These are phyloP conservation scores for Gallinago jamesoni DNA, from an alignment of 2,113 vertebrate species.

Conservation along the genomic window DNA sequence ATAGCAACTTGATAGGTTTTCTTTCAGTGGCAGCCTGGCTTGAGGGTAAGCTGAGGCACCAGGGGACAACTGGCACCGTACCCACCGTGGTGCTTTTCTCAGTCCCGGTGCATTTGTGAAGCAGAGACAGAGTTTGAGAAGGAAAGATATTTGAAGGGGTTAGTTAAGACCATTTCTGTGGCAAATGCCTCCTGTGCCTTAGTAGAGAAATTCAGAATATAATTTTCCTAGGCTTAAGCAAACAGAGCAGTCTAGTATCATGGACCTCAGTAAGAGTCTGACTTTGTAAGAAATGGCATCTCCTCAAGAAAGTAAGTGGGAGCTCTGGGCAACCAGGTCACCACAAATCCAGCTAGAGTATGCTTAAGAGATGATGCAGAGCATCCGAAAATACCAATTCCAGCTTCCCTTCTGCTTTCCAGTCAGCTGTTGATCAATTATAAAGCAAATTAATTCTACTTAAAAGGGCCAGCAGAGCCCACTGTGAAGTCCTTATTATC, in stretches of 20 bases:
- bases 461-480: background rate
- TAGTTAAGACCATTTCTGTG: background rate
- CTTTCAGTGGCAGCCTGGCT: background rate
- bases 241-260: background rate
- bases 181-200: rapidly evolving
- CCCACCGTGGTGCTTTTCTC: background rate
- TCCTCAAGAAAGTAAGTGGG: background rate
- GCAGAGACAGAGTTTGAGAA: background rate
- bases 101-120: rapidly evolving
- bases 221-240: background rate
- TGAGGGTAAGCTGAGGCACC: background rate
- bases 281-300: background rate
- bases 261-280: background rate
- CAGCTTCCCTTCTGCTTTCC: slow-evolving; percentile 2
- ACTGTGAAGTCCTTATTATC: background rate
- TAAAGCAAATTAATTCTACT: background rate
- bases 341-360: background rate
- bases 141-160: background rate
- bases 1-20: background rate
- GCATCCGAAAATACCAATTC: background rate
- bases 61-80: rapidly evolving
- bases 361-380: background rate
- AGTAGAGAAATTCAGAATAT: background rate
- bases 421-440: background rate
- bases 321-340: background rate